Conservation (phyloP, 2,797 vertebrate genomes). For the Scomberomorus guttatus region DNA sequence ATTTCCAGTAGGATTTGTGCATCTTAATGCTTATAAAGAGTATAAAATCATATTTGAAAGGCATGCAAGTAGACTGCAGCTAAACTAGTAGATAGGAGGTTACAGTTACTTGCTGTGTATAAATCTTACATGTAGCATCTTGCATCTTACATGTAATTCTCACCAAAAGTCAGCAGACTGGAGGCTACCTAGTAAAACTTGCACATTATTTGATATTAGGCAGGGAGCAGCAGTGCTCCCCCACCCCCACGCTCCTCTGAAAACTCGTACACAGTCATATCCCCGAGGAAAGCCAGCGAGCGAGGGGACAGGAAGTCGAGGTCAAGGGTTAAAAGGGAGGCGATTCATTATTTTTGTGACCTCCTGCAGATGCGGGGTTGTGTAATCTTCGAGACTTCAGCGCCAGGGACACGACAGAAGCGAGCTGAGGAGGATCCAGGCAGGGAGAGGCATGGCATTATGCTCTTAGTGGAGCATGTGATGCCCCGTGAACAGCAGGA, state of each 20-base stretch:
- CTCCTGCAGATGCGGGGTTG: slow-evolving; percentile 38
- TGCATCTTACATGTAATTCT: accelerated
- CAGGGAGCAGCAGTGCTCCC: slow-evolving; percentile 20
- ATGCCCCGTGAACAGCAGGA: slow-evolving; percentile 69
- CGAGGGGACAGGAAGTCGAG: slow-evolving; percentile 72
- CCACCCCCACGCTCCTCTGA: slow-evolving; percentile 19
- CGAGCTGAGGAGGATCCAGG: slow-evolving; percentile 19
- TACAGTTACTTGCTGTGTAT: not conserved
- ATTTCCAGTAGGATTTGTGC: not conserved
- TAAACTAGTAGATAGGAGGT: not conserved
- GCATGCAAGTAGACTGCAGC: not conserved
- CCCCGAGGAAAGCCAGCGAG: slow-evolving; percentile 30
- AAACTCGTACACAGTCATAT: not conserved
- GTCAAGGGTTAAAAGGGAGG: slow-evolving; percentile 69
- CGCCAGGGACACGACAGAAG: not conserved
- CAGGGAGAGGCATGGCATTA: slow-evolving; percentile 20
- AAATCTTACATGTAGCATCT: not conserved
- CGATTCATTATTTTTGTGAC: slow-evolving; percentile 57
- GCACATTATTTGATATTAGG: slow-evolving; percentile 24
- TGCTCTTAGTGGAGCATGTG: slow-evolving; percentile 68
- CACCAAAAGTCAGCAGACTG: slow-evolving; percentile 3
- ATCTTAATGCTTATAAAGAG: not conserved
- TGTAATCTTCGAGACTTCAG: slow-evolving; percentile 14
- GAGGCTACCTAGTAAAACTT: not conserved
- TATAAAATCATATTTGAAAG: slow-evolving; percentile 12